Evolutionary conservation across 1,140 invertebrate genomes (phyloP).

Genomic region (Mesaphorura yosii): DNA sequence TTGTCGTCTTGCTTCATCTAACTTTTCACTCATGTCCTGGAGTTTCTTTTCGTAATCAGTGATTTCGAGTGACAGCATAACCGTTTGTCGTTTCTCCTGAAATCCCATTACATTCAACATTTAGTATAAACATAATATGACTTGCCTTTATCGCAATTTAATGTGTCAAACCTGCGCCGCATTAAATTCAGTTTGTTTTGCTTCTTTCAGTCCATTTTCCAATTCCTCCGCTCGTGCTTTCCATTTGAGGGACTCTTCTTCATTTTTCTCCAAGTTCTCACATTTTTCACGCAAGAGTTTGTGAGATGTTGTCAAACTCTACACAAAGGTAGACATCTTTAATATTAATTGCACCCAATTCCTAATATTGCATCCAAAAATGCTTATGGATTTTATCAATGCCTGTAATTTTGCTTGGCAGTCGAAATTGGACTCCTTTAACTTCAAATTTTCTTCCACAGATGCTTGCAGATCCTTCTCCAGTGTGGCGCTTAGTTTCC

Average conservation of each 20-base stretch:
- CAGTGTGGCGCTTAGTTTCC: constrained; percentile 14
- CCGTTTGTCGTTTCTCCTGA: constrained; percentile 25
- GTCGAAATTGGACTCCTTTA: constrained; percentile 17
- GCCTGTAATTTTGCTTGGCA: not conserved
- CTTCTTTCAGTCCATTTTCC: constrained; percentile 27
- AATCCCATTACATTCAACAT: too few species aligned
- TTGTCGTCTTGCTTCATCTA: constrained; percentile 18
- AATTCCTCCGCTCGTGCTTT: constrained; percentile 16
- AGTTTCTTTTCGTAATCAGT: constrained; percentile 30
- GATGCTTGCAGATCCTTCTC: constrained; percentile 27
- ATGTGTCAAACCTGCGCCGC: constrained; percentile 12
- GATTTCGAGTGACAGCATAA: constrained; percentile 28
- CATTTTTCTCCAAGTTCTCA: constrained; percentile 18
- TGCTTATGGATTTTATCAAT: not conserved
- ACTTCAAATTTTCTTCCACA: constrained; percentile 22
- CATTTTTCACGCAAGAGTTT: constrained; percentile 24
- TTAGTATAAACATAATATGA: too few species aligned
- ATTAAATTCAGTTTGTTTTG: constrained; percentile 16
- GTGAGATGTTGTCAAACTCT: constrained; percentile 20
- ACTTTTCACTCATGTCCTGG: constrained; percentile 8
- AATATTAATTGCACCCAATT: constrained; percentile 7
- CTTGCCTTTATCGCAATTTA: not conserved
- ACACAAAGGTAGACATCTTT: constrained; percentile 1
- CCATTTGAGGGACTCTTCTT: constrained; percentile 5
- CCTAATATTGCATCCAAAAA: constrained; percentile 4